Evolutionary conservation across 2,888 invertebrate species (phyloP).

Genomic region (Ophion ellenae): DNA sequence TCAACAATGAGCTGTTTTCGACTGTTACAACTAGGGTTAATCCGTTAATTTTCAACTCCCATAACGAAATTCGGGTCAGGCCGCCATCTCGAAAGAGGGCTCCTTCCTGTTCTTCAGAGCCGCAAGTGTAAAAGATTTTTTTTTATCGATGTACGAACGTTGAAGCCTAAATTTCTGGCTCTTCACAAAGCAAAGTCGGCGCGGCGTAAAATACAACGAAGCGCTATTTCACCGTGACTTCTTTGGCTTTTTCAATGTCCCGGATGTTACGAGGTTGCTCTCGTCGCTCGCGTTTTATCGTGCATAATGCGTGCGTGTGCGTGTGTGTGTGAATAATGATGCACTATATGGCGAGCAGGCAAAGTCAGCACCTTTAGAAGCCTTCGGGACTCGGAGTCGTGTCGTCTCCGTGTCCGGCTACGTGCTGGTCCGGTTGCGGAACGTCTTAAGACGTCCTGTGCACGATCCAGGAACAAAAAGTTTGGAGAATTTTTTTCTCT

Average conservation of each 20-base stretch:
- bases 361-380: slow-evolving; percentile 29
- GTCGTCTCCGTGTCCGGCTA: slow-evolving; percentile 38
- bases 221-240: not conserved
- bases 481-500: slow-evolving; percentile 22
- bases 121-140: too few species aligned
- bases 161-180: too few species aligned
- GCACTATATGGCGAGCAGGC: slow-evolving; percentile 17
- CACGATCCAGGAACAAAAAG: slow-evolving; percentile 27
- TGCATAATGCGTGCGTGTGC: slow-evolving; percentile 1
- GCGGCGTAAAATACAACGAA: slow-evolving; percentile 6
- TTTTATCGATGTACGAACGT: too few species aligned
- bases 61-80: too few species aligned
- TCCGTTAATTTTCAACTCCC: too few species aligned
- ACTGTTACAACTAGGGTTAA: too few species aligned
- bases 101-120: too few species aligned
- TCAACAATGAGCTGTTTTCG: too few species aligned
- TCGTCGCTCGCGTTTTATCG: slow-evolving; percentile 29
- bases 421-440: slow-evolving; percentile 55
- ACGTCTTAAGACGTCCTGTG: slow-evolving; percentile 51
- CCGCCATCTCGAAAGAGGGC: too few species aligned
- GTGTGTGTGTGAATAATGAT: slow-evolving; percentile 2
- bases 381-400: slow-evolving; percentile 1
- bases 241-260: slow-evolving; percentile 57
- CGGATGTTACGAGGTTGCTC: slow-evolving; percentile 50
- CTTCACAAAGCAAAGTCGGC: too few species aligned